Conservation (phyloP, 2,113 vertebrate genomes). For the Ctenodactylus gundi region DNA sequence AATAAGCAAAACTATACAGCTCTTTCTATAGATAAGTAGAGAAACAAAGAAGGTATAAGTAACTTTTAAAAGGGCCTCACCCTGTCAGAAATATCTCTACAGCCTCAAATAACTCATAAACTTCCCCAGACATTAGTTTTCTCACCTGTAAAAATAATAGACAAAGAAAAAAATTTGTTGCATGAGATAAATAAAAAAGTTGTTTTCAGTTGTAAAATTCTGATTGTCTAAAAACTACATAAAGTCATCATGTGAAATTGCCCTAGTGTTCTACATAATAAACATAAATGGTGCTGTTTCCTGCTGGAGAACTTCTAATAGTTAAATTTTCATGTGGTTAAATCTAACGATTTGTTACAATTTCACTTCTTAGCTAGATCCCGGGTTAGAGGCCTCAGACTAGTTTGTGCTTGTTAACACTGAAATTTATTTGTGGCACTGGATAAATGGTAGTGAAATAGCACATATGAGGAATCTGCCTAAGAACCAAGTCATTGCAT, state of each 20-base stretch:
- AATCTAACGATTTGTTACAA: not conserved
- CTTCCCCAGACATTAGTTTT: not conserved
- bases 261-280: not conserved
- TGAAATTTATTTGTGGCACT: constrained; percentile 20
- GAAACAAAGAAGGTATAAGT: too few species aligned
- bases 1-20: not conserved
- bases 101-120: not conserved
- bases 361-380: not conserved
- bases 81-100: not conserved
- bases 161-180: not conserved
- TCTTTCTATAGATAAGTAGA: too few species aligned
- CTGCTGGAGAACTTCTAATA: not conserved
- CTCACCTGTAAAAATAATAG: not conserved
- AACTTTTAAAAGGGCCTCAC: too few species aligned
- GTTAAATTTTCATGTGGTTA: not conserved
- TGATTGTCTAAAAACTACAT: not conserved
- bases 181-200: not conserved
- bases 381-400: not conserved
- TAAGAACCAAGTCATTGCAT: constrained; percentile 43
- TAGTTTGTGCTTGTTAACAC: not conserved
- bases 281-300: not conserved
- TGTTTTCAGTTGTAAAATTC: not conserved
- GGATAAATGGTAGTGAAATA: constrained; percentile 40
- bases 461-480: constrained; percentile 63
- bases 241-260: not conserved